phyloP scores from a whole-genome alignment of 2,113 vertebrate genomes.

The Cyanocitta stelleri region DNA sequence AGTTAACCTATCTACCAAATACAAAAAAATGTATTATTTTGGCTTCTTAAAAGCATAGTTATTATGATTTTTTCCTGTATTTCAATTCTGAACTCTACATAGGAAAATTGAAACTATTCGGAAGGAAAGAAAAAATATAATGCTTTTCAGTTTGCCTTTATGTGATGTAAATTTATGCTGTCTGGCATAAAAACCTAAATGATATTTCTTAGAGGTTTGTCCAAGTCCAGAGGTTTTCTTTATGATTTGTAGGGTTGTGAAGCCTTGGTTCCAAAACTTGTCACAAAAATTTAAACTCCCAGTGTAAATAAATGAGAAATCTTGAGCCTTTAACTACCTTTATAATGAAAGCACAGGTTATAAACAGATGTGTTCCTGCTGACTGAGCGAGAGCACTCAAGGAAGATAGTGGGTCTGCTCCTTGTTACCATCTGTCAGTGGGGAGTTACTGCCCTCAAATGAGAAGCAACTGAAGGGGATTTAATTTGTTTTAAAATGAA shows the following conservation, averaged over 20 bases:
- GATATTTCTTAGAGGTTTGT: background rate
- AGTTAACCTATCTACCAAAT: background rate
- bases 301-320: conserved; percentile 19
- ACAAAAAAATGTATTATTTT: background rate
- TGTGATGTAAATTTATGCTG: background rate
- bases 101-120: background rate
- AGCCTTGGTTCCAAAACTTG: background rate
- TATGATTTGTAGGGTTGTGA: background rate
- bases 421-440: background rate
- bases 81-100: background rate
- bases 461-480: background rate
- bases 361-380: background rate
- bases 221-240: background rate
- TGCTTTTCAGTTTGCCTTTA: background rate
- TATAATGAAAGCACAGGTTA: background rate
- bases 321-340: background rate
- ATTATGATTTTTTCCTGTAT: background rate
- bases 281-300: background rate
- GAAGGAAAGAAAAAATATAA: background rate
- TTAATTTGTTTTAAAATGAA: conserved; percentile 20
- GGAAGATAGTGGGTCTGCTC: background rate
- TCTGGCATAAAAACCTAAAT: background rate
- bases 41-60: background rate
- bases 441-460: background rate
- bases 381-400: background rate